phyloP scores from a whole-genome alignment of 2,797 vertebrate genomes.

The Aythya fuligula region DNA sequence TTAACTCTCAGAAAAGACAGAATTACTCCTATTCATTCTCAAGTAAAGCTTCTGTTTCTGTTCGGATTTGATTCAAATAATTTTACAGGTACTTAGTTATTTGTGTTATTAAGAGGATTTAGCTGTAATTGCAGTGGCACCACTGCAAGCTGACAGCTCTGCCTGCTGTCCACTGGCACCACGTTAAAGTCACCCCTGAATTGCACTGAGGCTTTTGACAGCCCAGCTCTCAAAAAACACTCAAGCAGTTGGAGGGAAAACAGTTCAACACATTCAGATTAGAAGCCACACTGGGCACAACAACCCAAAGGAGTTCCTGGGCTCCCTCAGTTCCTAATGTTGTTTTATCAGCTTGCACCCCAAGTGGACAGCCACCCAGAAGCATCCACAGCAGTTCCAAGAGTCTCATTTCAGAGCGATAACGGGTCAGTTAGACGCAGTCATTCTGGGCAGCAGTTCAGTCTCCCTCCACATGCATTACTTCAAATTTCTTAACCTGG shows the following conservation, averaged over 20 bases:
- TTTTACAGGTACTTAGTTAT: not conserved
- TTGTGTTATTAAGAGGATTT: not conserved
- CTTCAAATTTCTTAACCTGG: not conserved
- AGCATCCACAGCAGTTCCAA: not conserved
- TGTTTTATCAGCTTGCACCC: not conserved
- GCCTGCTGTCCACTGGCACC: not conserved
- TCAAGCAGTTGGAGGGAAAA: not conserved
- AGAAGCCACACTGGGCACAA: not conserved
- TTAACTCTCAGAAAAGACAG: not conserved
- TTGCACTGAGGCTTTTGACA: not conserved
- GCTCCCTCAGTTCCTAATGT: not conserved
- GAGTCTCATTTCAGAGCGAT: not conserved
- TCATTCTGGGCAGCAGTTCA: not conserved
- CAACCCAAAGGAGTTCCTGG: accelerated
- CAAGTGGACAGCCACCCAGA: not conserved
- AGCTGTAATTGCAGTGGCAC: not conserved
- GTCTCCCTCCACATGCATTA: not conserved
- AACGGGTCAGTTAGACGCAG: not conserved
- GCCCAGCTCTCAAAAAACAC: not conserved
- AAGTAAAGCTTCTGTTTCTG: not conserved
- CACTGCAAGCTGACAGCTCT: not conserved
- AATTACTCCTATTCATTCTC: not conserved
- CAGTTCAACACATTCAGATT: not conserved
- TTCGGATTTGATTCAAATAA: not conserved
- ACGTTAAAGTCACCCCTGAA: not conserved